Evolutionary conservation across 2,888 invertebrate genomes (phyloP).

Genomic region (Nomada flava): DNA sequence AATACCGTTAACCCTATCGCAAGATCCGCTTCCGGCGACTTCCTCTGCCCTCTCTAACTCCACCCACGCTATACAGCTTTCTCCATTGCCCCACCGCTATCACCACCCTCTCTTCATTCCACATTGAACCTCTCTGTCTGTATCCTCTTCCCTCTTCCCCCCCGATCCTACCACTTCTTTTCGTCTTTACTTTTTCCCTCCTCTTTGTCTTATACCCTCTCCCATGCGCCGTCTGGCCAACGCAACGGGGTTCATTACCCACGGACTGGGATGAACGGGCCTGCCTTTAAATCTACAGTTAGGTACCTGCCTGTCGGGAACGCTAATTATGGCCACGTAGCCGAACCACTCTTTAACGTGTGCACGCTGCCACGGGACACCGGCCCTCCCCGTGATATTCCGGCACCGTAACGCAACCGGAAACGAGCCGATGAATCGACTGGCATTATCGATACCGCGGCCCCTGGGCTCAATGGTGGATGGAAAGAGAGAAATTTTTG

Average conservation of each 20-base stretch:
- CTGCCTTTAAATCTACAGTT: constrained; percentile 76
- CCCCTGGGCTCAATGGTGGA: neutral
- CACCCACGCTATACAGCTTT: constrained; percentile 47
- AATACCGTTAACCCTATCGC: constrained; percentile 77
- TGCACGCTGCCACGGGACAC: constrained; percentile 6
- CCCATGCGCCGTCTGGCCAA: neutral
- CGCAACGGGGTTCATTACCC: constrained; percentile 73
- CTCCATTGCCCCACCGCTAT: constrained; percentile 22
- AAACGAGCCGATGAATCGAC: constrained; percentile 39
- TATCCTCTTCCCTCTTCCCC: neutral
- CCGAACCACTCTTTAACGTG: constrained; percentile 61
- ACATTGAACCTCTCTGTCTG: neutral
- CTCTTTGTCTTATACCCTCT: constrained; percentile 11
- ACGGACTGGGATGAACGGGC: constrained; percentile 69
- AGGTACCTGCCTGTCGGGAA: constrained; percentile 70
- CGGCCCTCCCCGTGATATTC: constrained; percentile 14
- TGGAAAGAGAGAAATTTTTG: constrained; percentile 6
- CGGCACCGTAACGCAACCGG: constrained; percentile 40
- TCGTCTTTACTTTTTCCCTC: neutral
- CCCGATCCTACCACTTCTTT: neutral
- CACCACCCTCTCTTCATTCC: neutral
- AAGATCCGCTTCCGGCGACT: constrained; percentile 75
- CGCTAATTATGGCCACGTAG: constrained; percentile 72
- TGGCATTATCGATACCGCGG: constrained; percentile 25
- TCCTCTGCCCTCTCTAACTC: constrained; percentile 48